These are phyloP conservation scores for Chydorus sphaericus DNA, from an alignment of 2,888 invertebrate species.

Conservation along the genomic window DNA sequence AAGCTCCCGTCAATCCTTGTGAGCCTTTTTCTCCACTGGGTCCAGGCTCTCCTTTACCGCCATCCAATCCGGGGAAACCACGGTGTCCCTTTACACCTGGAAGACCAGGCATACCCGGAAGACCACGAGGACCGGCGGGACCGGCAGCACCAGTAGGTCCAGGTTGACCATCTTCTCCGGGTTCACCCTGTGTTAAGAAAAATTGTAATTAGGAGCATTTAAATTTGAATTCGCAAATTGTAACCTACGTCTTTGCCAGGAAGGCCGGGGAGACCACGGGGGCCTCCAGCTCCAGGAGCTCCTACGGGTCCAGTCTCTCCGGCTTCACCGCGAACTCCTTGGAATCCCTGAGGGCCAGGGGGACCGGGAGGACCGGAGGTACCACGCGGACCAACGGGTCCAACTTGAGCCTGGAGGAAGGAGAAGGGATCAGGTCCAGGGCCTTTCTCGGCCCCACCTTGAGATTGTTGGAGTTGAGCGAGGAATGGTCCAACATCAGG, in stretches of 20 bases:
- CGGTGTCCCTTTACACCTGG: constrained; percentile 60
- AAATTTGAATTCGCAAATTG: neutral
- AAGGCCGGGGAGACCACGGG: constrained; percentile 50
- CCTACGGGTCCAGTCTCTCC: constrained; percentile 45
- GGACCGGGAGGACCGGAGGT: constrained; percentile 52
- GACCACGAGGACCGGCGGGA: constrained; percentile 55
- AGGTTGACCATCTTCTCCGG: constrained; percentile 65
- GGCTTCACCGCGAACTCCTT: constrained; percentile 54
- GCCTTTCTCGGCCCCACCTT: constrained; percentile 52
- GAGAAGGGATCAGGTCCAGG: constrained; percentile 54
- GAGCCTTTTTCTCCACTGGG: constrained; percentile 57
- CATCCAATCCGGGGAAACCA: constrained; percentile 63
- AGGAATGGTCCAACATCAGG: constrained; percentile 62
- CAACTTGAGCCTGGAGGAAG: constrained; percentile 64
- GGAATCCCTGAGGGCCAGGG: constrained; percentile 66
- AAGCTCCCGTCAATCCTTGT: constrained; percentile 42
- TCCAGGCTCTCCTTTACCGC: constrained; percentile 67
- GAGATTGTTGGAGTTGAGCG: constrained; percentile 53
- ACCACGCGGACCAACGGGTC: constrained; percentile 64
- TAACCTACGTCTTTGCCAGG: constrained; percentile 57
- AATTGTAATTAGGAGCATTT: neutral
- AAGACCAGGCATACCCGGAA: constrained; percentile 57
- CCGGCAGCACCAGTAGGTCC: constrained; percentile 57
- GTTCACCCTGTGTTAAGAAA: constrained; percentile 35
- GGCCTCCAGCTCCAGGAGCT: constrained; percentile 33